Base-by-base conservation (phyloP, 2,797 vertebrate species). In the Molossus molossus region DNA sequence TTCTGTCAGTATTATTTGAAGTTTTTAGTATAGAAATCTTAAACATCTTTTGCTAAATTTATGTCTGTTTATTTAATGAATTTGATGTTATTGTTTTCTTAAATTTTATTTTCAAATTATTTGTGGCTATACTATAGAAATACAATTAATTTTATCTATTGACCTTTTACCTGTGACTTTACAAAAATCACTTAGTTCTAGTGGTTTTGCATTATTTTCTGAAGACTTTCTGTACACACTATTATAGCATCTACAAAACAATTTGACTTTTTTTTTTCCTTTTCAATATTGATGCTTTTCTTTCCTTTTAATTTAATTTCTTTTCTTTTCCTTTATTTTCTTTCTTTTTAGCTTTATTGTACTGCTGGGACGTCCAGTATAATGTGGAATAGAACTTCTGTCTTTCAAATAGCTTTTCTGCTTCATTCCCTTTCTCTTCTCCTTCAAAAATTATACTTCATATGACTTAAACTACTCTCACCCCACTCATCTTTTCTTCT, bases 51-150 rank as follows among this genome's bases (percentile, higher is more conserved):
- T 77, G 9, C 20, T 77, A 83, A 67, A 83, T 87, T 65, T 75
- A 57, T 62, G 88, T 48, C 45, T 65, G 27, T 29, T 88, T 90
- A 40, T 79, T 73, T 57, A 82, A 40, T 90, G 9, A 83, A 73
- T 83, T 76, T 86, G 29, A 81, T 60, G 20, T 90, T 88, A 65
- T 25, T 87, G 29, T 94, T 83, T 25, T 40, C 58, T 84, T 84
- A 84, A 25, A 85, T 85, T 76, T 89, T 82, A 37, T 82, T 89
- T 91, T 65, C 60, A 85, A 94, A 69, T 48, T 40, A 64, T 87
- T 93, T 76, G 29, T 95, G 82, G n/a, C 72, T 77, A 3, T 87
- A 65, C 45, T 57, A 69, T 40, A 80, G 33, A 91, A 80, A 76
- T 90, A 76, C 3, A 87, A 79, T 73, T 81, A 76, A 81, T 53